Evolutionary conservation across 2,797 vertebrate genomes (phyloP).

Genomic region (Sphenodon punctatus): DNA sequence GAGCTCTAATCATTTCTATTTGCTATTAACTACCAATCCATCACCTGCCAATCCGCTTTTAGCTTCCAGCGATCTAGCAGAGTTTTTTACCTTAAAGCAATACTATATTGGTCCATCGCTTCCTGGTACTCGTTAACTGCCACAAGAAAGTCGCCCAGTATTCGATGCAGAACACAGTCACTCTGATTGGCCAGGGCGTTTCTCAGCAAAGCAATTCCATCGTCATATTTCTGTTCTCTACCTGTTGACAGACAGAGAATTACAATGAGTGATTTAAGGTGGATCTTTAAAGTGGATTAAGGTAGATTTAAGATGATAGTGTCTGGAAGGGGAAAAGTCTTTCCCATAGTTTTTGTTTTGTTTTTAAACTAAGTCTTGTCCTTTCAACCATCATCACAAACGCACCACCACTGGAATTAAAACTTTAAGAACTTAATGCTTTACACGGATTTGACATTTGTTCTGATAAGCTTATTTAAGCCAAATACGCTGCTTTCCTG

Average conservation of each 20-base stretch:
- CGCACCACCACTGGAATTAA: accelerated
- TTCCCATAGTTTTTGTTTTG: no score
- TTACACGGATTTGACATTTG: neutral
- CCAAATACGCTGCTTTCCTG: accelerated
- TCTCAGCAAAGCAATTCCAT: constrained; percentile 92
- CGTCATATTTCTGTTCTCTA: constrained; percentile 96
- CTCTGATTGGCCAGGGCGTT: constrained; percentile 96
- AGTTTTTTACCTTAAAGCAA: constrained; percentile 89
- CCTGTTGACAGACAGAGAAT: constrained; percentile 72
- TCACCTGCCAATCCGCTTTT: neutral
- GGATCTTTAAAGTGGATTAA: no score
- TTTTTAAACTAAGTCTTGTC: neutral
- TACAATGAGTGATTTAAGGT: neutral
- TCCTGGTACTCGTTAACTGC: constrained; percentile 97
- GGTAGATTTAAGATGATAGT: no score
- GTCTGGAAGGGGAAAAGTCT: no score
- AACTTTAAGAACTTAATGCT: neutral
- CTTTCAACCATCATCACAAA: neutral
- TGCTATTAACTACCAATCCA: no score
- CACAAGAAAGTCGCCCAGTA: constrained; percentile 96
- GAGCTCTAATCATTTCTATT: no score
- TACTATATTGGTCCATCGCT: constrained; percentile 99
- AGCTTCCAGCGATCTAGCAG: neutral
- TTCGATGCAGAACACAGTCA: constrained; percentile 95
- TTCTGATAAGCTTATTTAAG: neutral